phyloP scores from a whole-genome alignment of 2,888 invertebrate genomes.

The Dolomedes plantarius region DNA sequence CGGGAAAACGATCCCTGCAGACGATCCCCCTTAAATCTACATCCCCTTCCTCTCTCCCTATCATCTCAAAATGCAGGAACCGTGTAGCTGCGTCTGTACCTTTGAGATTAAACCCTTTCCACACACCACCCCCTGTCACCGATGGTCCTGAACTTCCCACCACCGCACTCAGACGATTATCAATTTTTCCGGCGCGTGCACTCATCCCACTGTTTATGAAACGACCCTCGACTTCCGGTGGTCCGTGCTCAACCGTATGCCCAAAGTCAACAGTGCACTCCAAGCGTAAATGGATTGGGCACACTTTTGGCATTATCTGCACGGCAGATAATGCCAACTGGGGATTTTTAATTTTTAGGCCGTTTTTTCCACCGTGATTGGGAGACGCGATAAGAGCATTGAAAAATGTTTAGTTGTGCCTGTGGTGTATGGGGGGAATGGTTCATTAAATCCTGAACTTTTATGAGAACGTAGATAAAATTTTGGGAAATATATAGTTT shows the following conservation, averaged over 20 bases:
- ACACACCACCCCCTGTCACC: background rate
- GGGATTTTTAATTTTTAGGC: background rate
- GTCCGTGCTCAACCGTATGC: background rate
- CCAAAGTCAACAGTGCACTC: background rate
- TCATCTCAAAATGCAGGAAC: background rate
- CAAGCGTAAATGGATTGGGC: background rate
- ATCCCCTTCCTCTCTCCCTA: background rate
- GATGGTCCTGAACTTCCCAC: background rate
- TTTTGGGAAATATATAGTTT: no score
- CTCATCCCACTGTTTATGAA: slow-evolving; percentile 6
- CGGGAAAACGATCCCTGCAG: background rate
- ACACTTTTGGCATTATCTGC: background rate
- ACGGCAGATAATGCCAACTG: no score
- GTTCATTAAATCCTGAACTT: no score
- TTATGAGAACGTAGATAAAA: no score
- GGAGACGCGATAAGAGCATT: background rate
- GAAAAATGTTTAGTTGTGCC: background rate
- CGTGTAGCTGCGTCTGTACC: background rate
- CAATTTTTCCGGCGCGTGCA: slow-evolving; percentile 3
- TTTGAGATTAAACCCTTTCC: slow-evolving; percentile 11
- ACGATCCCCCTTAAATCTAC: background rate
- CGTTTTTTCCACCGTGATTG: no score
- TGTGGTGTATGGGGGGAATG: no score
- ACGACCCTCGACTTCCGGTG: background rate
- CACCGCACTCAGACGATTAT: background rate